These are phyloP conservation scores for Merops nubicus DNA, from an alignment of 2,113 vertebrate species.

Conservation along the genomic window DNA sequence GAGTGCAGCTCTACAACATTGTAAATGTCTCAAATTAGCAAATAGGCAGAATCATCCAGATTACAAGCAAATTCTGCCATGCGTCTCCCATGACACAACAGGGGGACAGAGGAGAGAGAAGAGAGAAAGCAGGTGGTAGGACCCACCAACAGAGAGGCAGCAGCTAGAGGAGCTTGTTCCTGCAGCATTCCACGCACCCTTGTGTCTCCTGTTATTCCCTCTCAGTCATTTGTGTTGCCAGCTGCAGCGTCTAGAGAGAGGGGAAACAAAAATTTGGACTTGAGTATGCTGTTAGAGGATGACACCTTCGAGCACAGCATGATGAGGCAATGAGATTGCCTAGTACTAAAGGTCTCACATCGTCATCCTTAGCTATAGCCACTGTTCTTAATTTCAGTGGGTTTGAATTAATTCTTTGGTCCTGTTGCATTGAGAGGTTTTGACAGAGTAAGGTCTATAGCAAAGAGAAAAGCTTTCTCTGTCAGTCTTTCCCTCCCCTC, in stretches of 20 bases:
- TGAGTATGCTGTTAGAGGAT: not conserved
- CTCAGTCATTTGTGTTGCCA: not conserved
- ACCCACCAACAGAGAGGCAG: not conserved
- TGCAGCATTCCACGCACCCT: fast-evolving
- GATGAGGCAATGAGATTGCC: not conserved
- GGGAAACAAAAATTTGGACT: not conserved
- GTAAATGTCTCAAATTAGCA: slow-evolving; percentile 7
- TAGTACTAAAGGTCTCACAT: not conserved
- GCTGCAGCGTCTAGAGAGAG: not conserved
- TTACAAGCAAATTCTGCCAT: not conserved
- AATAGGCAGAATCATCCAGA: not conserved
- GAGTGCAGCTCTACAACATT: not conserved
- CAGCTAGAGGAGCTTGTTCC: fast-evolving
- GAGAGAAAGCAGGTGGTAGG: not conserved
- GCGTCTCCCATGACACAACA: fast-evolving
- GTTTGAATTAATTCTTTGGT: not conserved
- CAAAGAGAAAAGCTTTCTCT: not conserved
- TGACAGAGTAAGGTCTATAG: not conserved
- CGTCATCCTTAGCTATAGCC: not conserved
- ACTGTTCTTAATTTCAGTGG: not conserved
- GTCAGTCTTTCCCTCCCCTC: not conserved
- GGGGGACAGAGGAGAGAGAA: not conserved
- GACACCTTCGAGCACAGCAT: not conserved
- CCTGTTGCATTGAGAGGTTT: not conserved
- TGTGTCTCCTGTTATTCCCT: not conserved